Conservation (phyloP, 1,140 invertebrate species). For the Metaphire vulgaris region DNA sequence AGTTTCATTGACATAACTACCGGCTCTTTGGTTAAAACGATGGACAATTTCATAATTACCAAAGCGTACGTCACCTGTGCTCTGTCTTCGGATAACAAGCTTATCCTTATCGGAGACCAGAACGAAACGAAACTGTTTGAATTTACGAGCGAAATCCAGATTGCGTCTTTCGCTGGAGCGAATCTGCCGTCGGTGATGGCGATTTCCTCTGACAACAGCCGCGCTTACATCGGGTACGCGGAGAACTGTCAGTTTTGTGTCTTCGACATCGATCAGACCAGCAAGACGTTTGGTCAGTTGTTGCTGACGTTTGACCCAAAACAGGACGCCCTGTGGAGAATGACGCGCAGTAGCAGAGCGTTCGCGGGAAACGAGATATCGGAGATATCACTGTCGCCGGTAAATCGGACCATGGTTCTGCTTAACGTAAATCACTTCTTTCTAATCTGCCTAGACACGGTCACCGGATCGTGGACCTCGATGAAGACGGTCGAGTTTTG, state of each 20-base stretch:
- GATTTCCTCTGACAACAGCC: slow-evolving; percentile 17
- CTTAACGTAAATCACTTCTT: slow-evolving; percentile 21
- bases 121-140: slow-evolving; percentile 15
- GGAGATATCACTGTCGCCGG: slow-evolving; percentile 21
- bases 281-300: slow-evolving; percentile 16
- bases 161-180: background rate
- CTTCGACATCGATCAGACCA: slow-evolving; percentile 23
- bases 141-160: background rate
- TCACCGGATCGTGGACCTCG: background rate
- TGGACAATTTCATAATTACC: slow-evolving; percentile 19
- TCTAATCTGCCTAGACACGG: slow-evolving; percentile 19
- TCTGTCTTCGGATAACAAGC: slow-evolving; percentile 2
- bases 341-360: background rate
- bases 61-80: slow-evolving; percentile 22
- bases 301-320: slow-evolving; percentile 15
- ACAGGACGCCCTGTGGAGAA: background rate
- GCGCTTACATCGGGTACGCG: slow-evolving; percentile 21
- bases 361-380: slow-evolving; percentile 20
- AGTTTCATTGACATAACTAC: slow-evolving; percentile 24
- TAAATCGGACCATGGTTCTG: slow-evolving; percentile 18
- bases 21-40: slow-evolving; percentile 10
- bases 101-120: slow-evolving; percentile 12
- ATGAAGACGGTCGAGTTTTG: background rate
- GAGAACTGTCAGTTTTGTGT: slow-evolving; percentile 26
- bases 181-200: slow-evolving; percentile 1